These are phyloP conservation scores for Umimayanthus chanpuru DNA, from an alignment of 92 coral and sea anemone genomes.

Conservation along the genomic window DNA sequence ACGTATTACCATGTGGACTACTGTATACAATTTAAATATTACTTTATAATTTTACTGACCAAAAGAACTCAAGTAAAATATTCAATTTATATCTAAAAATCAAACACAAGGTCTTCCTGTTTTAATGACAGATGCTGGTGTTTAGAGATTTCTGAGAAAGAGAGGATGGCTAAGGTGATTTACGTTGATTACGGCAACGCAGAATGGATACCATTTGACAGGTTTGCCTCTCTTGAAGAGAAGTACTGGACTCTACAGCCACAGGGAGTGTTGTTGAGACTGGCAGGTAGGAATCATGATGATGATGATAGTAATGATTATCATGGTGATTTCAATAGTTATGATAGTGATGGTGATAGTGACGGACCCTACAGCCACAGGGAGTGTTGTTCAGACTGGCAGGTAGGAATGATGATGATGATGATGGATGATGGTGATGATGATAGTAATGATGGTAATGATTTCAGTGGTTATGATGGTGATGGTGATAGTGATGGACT, in stretches of 20 bases:
- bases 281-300: conserved; percentile 62
- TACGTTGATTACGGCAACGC: conserved; percentile 88
- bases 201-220: conserved; percentile 80
- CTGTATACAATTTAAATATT: too few relatives aligned
- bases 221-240: conserved; percentile 57
- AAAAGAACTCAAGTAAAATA: too few relatives aligned
- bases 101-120: background rate
- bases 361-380: conserved; percentile 81
- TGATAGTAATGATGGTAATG: background rate
- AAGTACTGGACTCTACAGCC: conserved; percentile 72
- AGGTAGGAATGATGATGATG: conserved; percentile 39
- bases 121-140: conserved; percentile 70
- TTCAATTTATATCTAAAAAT: background rate
- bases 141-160: conserved; percentile 59
- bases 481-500: background rate
- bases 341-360: too few relatives aligned
- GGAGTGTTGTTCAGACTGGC: conserved; percentile 76
- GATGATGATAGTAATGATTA: background rate
- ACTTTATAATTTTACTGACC: too few relatives aligned
- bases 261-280: conserved; percentile 72
- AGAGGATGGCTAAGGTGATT: conserved; percentile 62
- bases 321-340: background rate
- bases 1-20: too few relatives aligned
- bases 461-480: too few relatives aligned
- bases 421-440: background rate